Evolutionary conservation across 2,888 invertebrate genomes (phyloP), one percentile per base, ranked within the genome.

Genomic region (Heliconius ethilla): DNA sequence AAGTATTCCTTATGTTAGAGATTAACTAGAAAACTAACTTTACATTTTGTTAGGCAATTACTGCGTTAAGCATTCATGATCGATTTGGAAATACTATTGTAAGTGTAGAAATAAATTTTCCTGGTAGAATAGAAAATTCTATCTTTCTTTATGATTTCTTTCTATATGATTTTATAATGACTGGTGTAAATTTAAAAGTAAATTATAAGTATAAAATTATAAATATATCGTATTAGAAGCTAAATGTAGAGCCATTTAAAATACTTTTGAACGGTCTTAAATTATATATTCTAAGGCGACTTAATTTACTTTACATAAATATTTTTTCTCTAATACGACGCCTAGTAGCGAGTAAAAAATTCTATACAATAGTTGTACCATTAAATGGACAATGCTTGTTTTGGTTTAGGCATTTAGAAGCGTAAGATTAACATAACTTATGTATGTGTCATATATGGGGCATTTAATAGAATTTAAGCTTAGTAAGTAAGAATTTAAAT

Each of bases 321-420:
- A 55, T 22, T 27, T 63, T 13, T 69, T 45, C n/a, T 69, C n/a
- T 25, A 9, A 2, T 22, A 3, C 3, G 69, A 25, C 45, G 18
- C 11, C 1, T 69, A 15, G 10, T 67, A n/a, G 22, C n/a, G 11
- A 4, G 66, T 25, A 69, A 25, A 67, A 69, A 40, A 15, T 69
- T 40, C 25, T 69, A 45, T 69, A 25, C 40, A 69, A 45, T 69
- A 69, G 3, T 40, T 45, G 40, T 69, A 69, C 40, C 40, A 69
- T 45, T 45, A 45, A 15, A 15, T 25, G 25, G 40, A 69, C 69
- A 59, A 72, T 72, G 37, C 37, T 25, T 55, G 33, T 72, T 72
- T 72, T n/a, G n/a, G 59, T 59, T 15, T 13, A 7, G 55, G 72
- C 33, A 59, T 33, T 55, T 59, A 9, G 15, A 55, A 70, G 33